Conservation (phyloP, 2,113 vertebrate species). For the Panurus biarmicus region DNA sequence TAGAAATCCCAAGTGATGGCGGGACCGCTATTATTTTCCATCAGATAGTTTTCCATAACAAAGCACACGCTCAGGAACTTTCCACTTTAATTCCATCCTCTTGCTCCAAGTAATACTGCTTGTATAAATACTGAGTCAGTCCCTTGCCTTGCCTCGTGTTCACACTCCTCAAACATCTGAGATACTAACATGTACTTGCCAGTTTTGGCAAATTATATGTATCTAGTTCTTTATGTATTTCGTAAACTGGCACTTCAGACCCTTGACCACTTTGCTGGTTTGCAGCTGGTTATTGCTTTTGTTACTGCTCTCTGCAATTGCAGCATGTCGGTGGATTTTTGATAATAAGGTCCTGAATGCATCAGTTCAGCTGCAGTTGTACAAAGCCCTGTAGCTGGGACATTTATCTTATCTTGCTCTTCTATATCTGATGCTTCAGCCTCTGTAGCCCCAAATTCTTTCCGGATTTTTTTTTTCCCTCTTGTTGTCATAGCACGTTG, state of each 20-base stretch:
- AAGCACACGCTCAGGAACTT: conserved; percentile 44
- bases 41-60: conserved; percentile 33
- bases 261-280: conserved; percentile 31
- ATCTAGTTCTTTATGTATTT: conserved; percentile 42
- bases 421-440: conserved; percentile 54
- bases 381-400: conserved; percentile 36
- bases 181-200: conserved; percentile 34
- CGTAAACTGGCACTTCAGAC: background rate
- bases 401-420: conserved; percentile 23
- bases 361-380: background rate
- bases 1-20: conserved; percentile 31
- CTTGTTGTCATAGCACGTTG: conserved; percentile 54
- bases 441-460: conserved; percentile 61
- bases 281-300: conserved; percentile 36
- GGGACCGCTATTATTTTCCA: conserved; percentile 36
- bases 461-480: background rate
- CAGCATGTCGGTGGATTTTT: background rate
- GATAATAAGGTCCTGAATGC: conserved; percentile 6
- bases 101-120: conserved; percentile 55
- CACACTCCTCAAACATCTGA: conserved; percentile 43
- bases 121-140: conserved; percentile 60
- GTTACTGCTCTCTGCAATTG: background rate
- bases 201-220: conserved; percentile 55
- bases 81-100: conserved; percentile 50
- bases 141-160: conserved; percentile 53